Evolutionary conservation across 1,140 invertebrate genomes (phyloP), one percentile per base, ranked within the genome.

Genomic region (Bradysia coprophila): DNA sequence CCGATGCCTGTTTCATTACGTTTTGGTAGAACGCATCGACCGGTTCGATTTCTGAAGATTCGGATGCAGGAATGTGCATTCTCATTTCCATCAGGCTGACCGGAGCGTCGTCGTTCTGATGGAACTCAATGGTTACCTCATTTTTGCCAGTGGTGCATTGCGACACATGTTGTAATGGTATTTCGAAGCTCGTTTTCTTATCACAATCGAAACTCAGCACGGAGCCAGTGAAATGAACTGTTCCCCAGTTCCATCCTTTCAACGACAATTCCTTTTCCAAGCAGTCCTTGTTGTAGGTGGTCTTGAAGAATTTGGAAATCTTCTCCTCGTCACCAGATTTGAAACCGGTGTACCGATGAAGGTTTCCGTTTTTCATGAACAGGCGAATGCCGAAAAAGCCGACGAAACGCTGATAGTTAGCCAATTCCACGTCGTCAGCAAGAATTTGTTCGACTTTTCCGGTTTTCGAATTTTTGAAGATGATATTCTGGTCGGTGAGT

Each of bases 181-280:
- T 82, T 67, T 99, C 95, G 72, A 99, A 99, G 0, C 85, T 86
- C 18, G 84, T 80, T 43, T 81, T 75, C 41, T 78, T 77, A 13
- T 89, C 86, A 34, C 97, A 78, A 58, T 95, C 83, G 64, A 98
- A 98, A 55, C 81, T 86, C 1, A 98, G 59, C 2, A 87, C 76
- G 40, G 90, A 84, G 20, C 92, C 94, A 58, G 79, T 76, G 59
- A 99, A 98, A 51, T 91, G 85, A 10, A 88, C 87, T 1, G 83
- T 85, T 38, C 96, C 96, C 89, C 95, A 98, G 64, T 99, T 99
- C 93, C 94, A 98, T 4, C 96, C 96, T 64, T 94, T 97, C 1
- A 98, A 65, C 51, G 85, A 88, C 24, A 94, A 62, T 53, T 98
- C 93, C 55, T 90, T 90, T 59, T 86, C 83, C 43, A 91, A 59